Evolutionary conservation across 2,113 vertebrate genomes (phyloP), one percentile per base, ranked within the genome.

Genomic region (Arvicanthis niloticus): DNA sequence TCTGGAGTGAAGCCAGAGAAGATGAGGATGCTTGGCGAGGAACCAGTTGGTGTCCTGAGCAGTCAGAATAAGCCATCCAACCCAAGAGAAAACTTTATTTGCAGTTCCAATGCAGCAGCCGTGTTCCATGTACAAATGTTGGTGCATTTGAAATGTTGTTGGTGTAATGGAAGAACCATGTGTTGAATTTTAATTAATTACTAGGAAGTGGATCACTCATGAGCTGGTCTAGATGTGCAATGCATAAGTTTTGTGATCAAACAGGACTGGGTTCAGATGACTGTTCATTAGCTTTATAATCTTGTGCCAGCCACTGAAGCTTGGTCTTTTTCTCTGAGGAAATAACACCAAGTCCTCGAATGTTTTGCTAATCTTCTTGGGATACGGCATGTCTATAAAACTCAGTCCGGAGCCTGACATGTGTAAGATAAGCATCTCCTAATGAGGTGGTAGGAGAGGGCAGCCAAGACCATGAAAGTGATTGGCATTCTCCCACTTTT

Each of bases 1-100:
- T 84, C 93, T 95, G 88, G 77, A 62, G 45, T n/a, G 40, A 94
- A 40, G 85, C 51, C 26, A 4, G 62, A 26, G 42, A 77, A 29
- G n/a, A 19, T 6, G 78, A 34, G 48, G 45, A 16, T 48, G 3
- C 4, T n/a, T 45, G 31, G 16, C 56, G 58, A 56, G 70, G 19
- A 96, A 62, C 58, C 0, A 13, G 37, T 24, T 40, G 51, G 45
- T 87, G 58, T 93, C 58, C 40, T 19, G 62, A 13, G 81, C 67
- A 92, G 80, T 51, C 65, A 70, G 70, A 51, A 67, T 31, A 88
- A 82, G 37, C 58, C 45, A 42, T 29, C 17, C 19, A 0, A 22
- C 56, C 37, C 67, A 3, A 7, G 1, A 73, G 65, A 92, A 89
- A 58, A 53, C 88, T 89, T 60, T 62, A 2, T 95, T 56, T 34